phyloP scores from a whole-genome alignment of 2,797 vertebrate genomes.

The Varecia variegata region DNA sequence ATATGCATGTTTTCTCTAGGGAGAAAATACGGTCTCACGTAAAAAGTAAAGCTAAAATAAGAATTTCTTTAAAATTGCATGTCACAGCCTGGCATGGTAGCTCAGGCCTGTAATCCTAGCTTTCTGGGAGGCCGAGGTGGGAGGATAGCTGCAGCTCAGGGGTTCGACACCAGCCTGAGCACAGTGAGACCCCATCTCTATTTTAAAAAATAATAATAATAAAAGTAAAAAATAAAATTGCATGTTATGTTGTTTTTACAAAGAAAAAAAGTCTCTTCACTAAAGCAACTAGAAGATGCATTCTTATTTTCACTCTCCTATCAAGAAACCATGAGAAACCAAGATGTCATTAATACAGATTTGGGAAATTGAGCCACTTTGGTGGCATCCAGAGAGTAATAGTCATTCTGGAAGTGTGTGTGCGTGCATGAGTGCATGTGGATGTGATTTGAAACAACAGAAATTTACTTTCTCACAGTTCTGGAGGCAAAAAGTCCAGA shows the following conservation, averaged over 20 bases:
- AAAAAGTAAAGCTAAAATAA: background rate
- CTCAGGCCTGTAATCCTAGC: too few species aligned
- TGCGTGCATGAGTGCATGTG: background rate
- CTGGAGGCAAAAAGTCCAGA: background rate
- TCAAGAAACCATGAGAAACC: background rate
- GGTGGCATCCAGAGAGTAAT: background rate
- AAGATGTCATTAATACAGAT: background rate
- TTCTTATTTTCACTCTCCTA: background rate
- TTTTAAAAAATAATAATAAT: too few species aligned
- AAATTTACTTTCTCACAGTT: background rate
- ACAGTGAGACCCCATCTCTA: too few species aligned
- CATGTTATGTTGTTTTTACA: background rate
- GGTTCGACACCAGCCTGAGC: too few species aligned
- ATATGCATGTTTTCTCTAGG: background rate
- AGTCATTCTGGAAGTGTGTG: background rate
- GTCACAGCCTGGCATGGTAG: too few species aligned
- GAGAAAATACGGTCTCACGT: background rate
- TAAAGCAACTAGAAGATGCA: background rate
- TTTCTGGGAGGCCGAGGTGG: too few species aligned
- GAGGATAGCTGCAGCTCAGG: too few species aligned
- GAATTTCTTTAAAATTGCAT: background rate
- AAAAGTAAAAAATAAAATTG: background rate
- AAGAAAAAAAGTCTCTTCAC: background rate
- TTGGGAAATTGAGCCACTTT: background rate
- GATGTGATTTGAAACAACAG: background rate